Evolutionary conservation across 2,888 invertebrate genomes (phyloP).

Genomic region (Timema podura): DNA sequence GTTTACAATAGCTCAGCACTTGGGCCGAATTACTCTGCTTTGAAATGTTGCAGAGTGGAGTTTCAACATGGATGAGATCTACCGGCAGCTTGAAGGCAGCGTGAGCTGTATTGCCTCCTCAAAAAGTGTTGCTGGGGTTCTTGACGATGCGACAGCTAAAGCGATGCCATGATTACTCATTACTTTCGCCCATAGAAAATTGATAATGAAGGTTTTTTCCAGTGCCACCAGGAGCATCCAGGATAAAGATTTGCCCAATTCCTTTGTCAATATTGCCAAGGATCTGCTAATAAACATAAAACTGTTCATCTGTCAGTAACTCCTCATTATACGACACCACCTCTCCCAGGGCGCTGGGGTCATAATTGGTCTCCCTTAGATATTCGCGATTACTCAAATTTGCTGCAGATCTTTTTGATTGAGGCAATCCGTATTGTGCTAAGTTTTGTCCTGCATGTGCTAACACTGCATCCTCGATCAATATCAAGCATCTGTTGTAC

Average conservation of each 20-base stretch:
- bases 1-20: conserved; percentile 22
- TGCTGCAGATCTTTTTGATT: too few species aligned
- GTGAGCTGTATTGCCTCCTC: conserved; percentile 35
- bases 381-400: too few species aligned
- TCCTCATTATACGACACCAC: conserved; percentile 10
- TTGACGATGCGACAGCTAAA: conserved; percentile 37
- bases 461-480: too few species aligned
- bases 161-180: conserved; percentile 28
- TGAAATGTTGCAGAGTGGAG: too few species aligned
- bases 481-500: too few species aligned
- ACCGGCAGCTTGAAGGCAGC: conserved; percentile 32
- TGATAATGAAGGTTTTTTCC: conserved; percentile 36
- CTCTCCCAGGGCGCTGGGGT: too few species aligned
- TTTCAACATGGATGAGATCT: conserved; percentile 22
- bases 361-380: too few species aligned
- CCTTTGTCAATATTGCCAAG: background rate
- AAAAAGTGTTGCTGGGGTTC: conserved; percentile 39
- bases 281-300: background rate
- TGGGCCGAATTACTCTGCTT: conserved; percentile 20
- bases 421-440: too few species aligned
- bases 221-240: conserved; percentile 39
- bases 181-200: conserved; percentile 32
- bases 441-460: too few species aligned
- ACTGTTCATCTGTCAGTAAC: conserved; percentile 7
- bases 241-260: conserved; percentile 28